Percentiles rank a stretch among this genome's conserved stretches.
phyloP scores from a whole-genome alignment of 2,797 vertebrate species.

The Alectoris magna region DNA sequence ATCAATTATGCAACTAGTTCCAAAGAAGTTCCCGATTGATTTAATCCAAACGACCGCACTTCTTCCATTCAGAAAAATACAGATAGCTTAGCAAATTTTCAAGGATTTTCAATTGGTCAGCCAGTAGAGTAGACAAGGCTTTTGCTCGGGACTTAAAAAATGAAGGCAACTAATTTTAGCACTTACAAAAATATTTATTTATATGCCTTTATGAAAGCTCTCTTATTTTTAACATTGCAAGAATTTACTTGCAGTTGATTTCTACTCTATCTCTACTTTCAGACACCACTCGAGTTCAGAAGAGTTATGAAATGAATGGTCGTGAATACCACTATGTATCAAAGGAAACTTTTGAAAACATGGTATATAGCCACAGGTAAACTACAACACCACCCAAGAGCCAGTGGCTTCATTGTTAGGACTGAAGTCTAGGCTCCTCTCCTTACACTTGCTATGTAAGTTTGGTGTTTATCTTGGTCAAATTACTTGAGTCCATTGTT shows the following conservation, averaged over 20 bases:
- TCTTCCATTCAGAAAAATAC: background rate
- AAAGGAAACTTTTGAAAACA: slow-evolving; percentile 91
- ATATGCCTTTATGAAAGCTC: background rate
- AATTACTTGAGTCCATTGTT: background rate
- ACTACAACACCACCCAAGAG: background rate
- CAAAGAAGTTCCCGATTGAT: background rate
- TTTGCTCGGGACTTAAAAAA: background rate
- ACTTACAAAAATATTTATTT: background rate
- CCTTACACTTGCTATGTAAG: background rate
- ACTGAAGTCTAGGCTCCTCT: background rate
- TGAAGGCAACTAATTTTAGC: background rate
- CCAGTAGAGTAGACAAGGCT: background rate
- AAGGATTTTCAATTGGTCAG: background rate
- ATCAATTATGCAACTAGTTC: background rate
- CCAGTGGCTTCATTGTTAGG: background rate
- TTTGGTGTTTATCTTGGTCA: background rate
- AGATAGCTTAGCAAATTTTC: background rate
- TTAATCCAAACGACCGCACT: background rate
- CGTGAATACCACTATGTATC: slow-evolving; percentile 94
- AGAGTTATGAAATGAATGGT: slow-evolving; percentile 90
- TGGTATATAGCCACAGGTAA: slow-evolving; percentile 91
- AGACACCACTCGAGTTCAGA: slow-evolving; percentile 92
- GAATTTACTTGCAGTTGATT: background rate
- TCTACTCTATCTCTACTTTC: background rate
- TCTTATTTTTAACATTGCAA: background rate